A percentile compares a stretch with the other conserved stretches of the same genome.
These are phyloP conservation scores for Tetragnatha versicolor DNA, from an alignment of 1,140 invertebrate species.

Conservation along the genomic window DNA sequence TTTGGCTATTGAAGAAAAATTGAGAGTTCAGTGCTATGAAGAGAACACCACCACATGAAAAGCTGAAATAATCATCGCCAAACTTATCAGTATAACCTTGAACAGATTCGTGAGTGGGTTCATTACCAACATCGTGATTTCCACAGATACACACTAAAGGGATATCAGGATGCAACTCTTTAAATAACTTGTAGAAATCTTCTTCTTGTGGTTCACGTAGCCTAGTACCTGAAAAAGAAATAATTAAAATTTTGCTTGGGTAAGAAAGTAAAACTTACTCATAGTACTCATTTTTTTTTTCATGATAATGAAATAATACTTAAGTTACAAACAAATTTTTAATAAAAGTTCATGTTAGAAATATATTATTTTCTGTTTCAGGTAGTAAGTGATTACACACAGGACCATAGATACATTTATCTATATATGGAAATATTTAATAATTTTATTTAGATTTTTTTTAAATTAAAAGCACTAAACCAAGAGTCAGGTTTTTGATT, in stretches of 20 bases:
- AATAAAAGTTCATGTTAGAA: not conserved
- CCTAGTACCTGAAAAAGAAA: constrained; percentile 52
- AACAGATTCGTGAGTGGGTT: constrained; percentile 65
- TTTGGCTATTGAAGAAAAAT: too few species aligned
- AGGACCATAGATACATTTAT: too few species aligned
- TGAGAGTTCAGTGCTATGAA: constrained; percentile 70
- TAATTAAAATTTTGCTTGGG: not conserved
- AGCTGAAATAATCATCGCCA: constrained; percentile 70
- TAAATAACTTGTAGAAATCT: constrained; percentile 66
- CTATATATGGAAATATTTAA: too few species aligned
- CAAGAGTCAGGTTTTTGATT: too few species aligned
- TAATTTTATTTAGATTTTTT: too few species aligned
- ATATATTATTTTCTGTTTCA: too few species aligned
- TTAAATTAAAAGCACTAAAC: too few species aligned
- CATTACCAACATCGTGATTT: constrained; percentile 70
- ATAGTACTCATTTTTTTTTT: too few species aligned
- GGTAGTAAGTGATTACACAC: too few species aligned
- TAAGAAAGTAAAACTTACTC: too few species aligned
- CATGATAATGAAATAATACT: too few species aligned
- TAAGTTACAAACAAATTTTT: not conserved
- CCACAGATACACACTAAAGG: constrained; percentile 70
- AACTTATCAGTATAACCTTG: constrained; percentile 64
- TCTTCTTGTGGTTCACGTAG: constrained; percentile 62
- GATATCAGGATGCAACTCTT: constrained; percentile 64
- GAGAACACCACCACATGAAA: constrained; percentile 68